Base-by-base conservation (phyloP, 1,140 invertebrate genomes). In the Tribolium castaneum region DNA sequence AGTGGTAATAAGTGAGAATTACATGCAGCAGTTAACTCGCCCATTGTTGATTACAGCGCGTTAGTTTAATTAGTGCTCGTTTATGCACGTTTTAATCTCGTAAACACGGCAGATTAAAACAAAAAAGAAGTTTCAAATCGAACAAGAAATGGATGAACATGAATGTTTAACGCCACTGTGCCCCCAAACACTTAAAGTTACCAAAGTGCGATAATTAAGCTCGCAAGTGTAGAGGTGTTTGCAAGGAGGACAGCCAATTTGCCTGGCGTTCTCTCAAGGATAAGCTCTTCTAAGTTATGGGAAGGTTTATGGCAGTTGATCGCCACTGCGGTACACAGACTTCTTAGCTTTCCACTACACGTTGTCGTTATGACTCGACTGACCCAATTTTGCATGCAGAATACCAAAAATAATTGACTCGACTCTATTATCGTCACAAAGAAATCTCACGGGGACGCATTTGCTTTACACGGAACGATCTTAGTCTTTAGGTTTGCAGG, bases 271-370 rank as follows among this genome's bases (percentile, higher is more conserved):
- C 50, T 72, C 39, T 22, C 71, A 25, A 73, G 49, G 71, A 52
- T 73, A 73, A 73, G 71, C 71, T 73, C 71, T 54, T 30, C 71
- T 54, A 73, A 73, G 49, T 73, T 73, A 73, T 73, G 49, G 71
- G 10, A 50, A 16, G 49, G 49, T 73, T 73, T 73, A 35, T 51
- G 25, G 12, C 7, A 6, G 71, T 73, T 73, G 49, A 73, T 73
- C 71, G 12, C 71, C 52, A 45, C 14, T 73, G 49, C 19, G 49
- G 49, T 73, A 73, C 13, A 52, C 16, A 22, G 50, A 52, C 70
- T 50, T 52, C 50, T 72, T 72, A 72, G 39, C 12, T 19, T 54
- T 73, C 49, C 49, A 30, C 12, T 52, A 73, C 71, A 73, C 71
- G 52, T 73, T 73, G 25, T 51, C 52, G 70, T 72, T 51, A 54